Evolutionary conservation across 2,888 invertebrate genomes (phyloP).

Genomic region (Sphaerophoria taeniata): DNA sequence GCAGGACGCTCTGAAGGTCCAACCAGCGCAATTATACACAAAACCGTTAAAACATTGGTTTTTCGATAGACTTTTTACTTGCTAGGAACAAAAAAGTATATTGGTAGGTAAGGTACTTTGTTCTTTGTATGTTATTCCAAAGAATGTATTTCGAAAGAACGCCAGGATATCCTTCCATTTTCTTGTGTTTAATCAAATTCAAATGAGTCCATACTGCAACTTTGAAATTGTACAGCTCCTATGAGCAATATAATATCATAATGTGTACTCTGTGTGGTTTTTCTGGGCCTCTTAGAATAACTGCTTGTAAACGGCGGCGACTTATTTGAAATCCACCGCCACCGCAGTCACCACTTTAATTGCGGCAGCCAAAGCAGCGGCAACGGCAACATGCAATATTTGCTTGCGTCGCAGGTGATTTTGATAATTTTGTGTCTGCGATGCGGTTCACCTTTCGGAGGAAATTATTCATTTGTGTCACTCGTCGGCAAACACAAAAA

Average conservation of each 20-base stretch:
- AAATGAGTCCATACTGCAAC: conserved; percentile 7
- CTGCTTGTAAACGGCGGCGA: neutral
- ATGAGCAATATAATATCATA: neutral
- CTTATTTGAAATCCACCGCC: conserved; percentile 26
- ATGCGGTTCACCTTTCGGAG: conserved; percentile 63
- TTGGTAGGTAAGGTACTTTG: neutral
- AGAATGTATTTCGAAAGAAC: neutral
- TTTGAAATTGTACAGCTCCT: neutral
- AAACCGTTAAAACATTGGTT: too few relatives aligned
- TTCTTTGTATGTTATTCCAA: neutral
- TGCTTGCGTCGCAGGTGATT: conserved; percentile 67
- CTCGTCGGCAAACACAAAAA: conserved; percentile 17
- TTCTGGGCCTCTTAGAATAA: conserved; percentile 21
- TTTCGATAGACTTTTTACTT: too few relatives aligned
- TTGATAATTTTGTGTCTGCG: conserved; percentile 51
- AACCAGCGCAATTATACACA: too few relatives aligned
- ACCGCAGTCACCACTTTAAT: neutral
- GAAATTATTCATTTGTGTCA: conserved; percentile 62
- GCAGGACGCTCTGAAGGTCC: too few relatives aligned
- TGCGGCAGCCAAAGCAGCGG: neutral
- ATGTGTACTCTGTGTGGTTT: conserved; percentile 47
- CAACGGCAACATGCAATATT: conserved; percentile 46
- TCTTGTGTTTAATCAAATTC: conserved; percentile 24
- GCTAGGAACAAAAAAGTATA: neutral
- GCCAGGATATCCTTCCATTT: conserved; percentile 13